Base-by-base conservation (phyloP, 2,888 invertebrate species). In the Scaptomyza flava region DNA sequence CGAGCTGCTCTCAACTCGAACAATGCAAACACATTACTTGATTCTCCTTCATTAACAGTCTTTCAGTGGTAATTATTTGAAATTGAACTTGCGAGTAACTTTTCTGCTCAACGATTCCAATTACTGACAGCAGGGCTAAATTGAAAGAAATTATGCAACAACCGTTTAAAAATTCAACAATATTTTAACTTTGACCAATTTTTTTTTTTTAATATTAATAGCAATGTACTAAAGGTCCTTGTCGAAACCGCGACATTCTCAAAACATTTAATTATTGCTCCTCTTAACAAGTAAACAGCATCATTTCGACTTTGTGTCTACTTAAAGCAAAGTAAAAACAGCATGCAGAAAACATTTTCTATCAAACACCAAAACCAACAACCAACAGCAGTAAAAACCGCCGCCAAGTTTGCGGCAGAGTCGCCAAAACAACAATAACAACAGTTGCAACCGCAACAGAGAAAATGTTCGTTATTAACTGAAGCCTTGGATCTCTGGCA, bases 401-500 rank as follows among this genome's bases (percentile, higher is more conserved):
- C 51, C 36, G 43, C 33, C 36, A 52, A 58, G 27, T 20, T 30
- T 41, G 41, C 38, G 27, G 20, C 50, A 41, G 4, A 8, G 9
- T 31, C 31, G 31, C 11, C 23, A 38, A n/a, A 38, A n/a, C 38
- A 12, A 31, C 47, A 36, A 17, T n/a, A 33, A 11, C 33, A 12
- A 42, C 46, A 50, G 23, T 17, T 17, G 45, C 38, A 54, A 61
- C 68, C 68, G 54, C 68, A 71, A 52, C 42, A 27, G 51, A 30
- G 50, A 14, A 64, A 67, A 57, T 42, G 60, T 27, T 47, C 20
- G 27, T 52, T 46, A 36, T 59, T 48, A 48, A 61, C 56, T 50
- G 52, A 23, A 38, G 45, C 47, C 56, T 27, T 7, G 23, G 34
- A 34, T 45, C 47, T 33, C 14, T 36, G 60, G 47, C 41, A 34